Evolutionary conservation across 2,113 vertebrate species (phyloP), one percentile per base, ranked within the genome.

Genomic region (Penelope pileata): DNA sequence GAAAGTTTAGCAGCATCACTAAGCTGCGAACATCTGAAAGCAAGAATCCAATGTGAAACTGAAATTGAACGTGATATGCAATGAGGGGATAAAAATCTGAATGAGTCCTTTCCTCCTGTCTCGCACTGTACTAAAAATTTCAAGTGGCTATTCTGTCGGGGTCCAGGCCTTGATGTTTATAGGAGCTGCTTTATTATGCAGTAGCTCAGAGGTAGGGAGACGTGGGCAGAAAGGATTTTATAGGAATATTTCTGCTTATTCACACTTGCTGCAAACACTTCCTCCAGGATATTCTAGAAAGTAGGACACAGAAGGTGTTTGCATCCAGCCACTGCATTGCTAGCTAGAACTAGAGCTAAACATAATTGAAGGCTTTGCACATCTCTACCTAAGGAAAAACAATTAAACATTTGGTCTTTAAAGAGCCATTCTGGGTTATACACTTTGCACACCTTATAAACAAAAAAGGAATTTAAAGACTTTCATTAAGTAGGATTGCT

Each of bases 161-260:
- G 6, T 69, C 70, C 67, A 87, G 23, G n/a, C 62, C 50, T 66
- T 79, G 48, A 32, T 79, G 53, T 84, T 84, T 70, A 54, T 42
- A 73, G 56, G 32, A 64, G 51, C 15, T 68, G 29, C 48, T 91
- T 88, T 72, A 58, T 79, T 69, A 83, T 58, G 53, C 58, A 54
- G 80, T 56, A 58, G 75, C 68, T 95, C 56, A 88, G 51, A 81
- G 64, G 56, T 53, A 74, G 56, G 40, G 80, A 64, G 36, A 79
- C 0, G 17, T 79, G 73, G 90, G 80, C 64, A 94, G 60, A 90
- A 91, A 40, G 73, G 26, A 7, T 64, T 74, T 86, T 75, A 69
- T 94, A 40, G 63, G 29, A 94, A 43, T 81, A 83, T 86, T 97
- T 97, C 86, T 96, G 94, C 92, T 96, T 96, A 95, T 95, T 97